Evolutionary conservation across 2,797 vertebrate genomes (phyloP), one percentile per base, ranked within the genome.

Genomic region (Gallirallus australis): DNA sequence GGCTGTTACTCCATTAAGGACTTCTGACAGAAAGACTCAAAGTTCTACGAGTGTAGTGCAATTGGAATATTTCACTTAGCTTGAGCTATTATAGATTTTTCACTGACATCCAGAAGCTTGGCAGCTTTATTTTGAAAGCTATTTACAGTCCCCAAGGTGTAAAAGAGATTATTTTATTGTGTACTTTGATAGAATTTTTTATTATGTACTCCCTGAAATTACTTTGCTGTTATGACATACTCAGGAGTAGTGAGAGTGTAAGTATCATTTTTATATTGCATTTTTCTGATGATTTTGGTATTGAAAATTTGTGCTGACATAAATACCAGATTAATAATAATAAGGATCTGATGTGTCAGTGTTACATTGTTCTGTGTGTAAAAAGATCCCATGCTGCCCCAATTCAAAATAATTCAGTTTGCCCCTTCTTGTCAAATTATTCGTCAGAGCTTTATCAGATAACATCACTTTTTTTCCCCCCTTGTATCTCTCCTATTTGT

Each of bases 141-240:
- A 33, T 87, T 92, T 96, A 70, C 28, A 66, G 47, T 91, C 16
- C 45, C 71, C 30, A 52, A 90, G 89, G 65, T 63, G 24, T 83
- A 81, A 94, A 96, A 94, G 24, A 83, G 12, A 82, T 80, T 91
- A 78, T 86, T 95, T 93, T 87, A 72, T 48, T 82, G 70, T 70
- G 47, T 86, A 61, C 3, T 53, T 92, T 75, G 20, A 65, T 79
- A 91, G 65, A 1, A 50, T 92, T 83, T 95, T 37, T 91, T 84
- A 82, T 89, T 95, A 90, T 83, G 15, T 64, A 52, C 5, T 70
- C 40, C 47, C n/a, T 69, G 60, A 89, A 89, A 95, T 95, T 71
- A 76, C 71, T 88, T 90, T 71, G 47, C n/a, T 86, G 28, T 89
- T 92, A 93, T 73, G 57, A 77, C 24, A 73, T 81, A 50, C 57